Base-by-base conservation (phyloP, 2,797 vertebrate genomes). In the Aplochiton taeniatus region DNA sequence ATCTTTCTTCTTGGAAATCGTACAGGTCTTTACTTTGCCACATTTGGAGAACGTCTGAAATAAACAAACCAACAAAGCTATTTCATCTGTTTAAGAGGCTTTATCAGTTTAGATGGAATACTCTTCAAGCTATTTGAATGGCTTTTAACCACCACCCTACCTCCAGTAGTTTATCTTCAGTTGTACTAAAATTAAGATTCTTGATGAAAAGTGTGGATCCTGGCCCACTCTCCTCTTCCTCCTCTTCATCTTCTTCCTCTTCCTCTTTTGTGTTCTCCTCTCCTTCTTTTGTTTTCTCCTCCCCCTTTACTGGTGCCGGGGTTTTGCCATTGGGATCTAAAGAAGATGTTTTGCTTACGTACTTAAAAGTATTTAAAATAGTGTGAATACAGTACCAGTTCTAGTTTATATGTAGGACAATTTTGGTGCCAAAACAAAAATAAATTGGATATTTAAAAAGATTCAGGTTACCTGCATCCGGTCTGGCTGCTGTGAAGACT, bases 121-220 rank as follows among this genome's bases (percentile, higher is more conserved):
- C 1, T 63, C 53, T 61, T 47, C 4, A 4, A 46, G 31, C 13
- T 41, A 70, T 2, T 19, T 6, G 0, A 61, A 1, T 50, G 42
- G 16, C 48, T 13, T 13, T 12, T 59, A 58, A 9, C 31, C 54
- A 17, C 46, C 7, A 17, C 73, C 83, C 73, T 46, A 98, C 98
- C 87, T 93, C 90, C 47, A 73, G 89, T 78, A 99, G 84, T 0
- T 88, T 93, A 66, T 97, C 94, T 77, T 98, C 96, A 0, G 89
- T 93, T 0, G 98, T 98, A 83, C 65, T 84, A 73, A 96, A 98
- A 83, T 95, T 97, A 62, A 99, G 89, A 80, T 99, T 99, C 86
- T 98, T 99, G 67, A 99, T 87, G 69, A 99, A 99, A 63, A 99
- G 91, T 0, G 96, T 98, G 55, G 96, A 96, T 0, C 96, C 96